These are phyloP conservation scores for Mesorhabditis belari DNA, from an alignment of 2,888 invertebrate genomes.

Conservation along the genomic window DNA sequence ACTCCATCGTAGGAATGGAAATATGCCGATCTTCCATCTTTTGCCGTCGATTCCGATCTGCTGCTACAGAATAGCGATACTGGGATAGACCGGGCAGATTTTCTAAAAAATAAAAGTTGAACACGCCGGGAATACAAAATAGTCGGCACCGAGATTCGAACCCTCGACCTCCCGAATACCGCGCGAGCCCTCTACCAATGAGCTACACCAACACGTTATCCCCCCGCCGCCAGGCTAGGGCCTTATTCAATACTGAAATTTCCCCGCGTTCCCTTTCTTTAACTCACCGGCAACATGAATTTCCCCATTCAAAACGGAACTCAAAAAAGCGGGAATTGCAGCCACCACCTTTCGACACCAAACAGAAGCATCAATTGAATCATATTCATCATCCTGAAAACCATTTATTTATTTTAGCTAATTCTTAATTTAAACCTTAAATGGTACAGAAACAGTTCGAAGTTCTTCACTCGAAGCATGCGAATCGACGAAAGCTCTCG, in stretches of 20 bases:
- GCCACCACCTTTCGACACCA: conserved; percentile 9
- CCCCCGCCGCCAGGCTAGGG: too few relatives aligned
- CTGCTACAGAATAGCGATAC: conserved; percentile 6
- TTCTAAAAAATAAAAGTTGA: conserved; percentile 6
- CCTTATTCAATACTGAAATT: too few relatives aligned
- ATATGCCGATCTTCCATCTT: conserved; percentile 27
- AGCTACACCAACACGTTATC: too few relatives aligned
- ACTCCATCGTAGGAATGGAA: conserved; percentile 1
- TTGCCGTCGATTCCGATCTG: conserved; percentile 16
- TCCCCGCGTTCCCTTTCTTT: too few relatives aligned
- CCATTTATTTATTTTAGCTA: too few relatives aligned
- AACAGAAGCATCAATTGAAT: background rate
- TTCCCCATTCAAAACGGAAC: background rate
- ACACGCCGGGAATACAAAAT: conserved; percentile 3
- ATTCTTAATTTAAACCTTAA: background rate
- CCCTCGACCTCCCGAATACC: too few relatives aligned
- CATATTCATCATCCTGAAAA: background rate
- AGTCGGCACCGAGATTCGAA: too few relatives aligned
- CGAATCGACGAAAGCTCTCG: conserved; percentile 1
- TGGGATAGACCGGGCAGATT: conserved; percentile 14
- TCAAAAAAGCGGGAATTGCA: conserved; percentile 1
- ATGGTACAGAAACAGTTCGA: background rate
- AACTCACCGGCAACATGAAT: conserved; percentile 3
- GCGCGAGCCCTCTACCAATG: too few relatives aligned
- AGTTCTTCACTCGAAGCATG: background rate